Evolutionary conservation across 2,888 invertebrate genomes (phyloP), one percentile per base, ranked within the genome.

Genomic region (Chrysopilus asiliformis): DNA sequence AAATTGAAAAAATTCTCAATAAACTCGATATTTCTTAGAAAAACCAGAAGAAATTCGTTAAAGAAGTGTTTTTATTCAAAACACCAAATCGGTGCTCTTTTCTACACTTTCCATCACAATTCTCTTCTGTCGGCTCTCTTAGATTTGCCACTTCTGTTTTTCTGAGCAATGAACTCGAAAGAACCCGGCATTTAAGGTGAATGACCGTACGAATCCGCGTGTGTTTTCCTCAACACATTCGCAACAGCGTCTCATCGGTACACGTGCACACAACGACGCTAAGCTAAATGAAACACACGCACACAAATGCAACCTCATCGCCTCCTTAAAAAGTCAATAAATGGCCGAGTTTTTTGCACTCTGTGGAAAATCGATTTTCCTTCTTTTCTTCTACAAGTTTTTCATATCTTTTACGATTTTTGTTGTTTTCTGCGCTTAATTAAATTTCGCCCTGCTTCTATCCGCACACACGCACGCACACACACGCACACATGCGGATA

Each of bases 331-430:
- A 45, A 39, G 38, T 45, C 45, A 45, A 46, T 45, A 46, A 41
- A 46, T 45, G 46, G 43, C 46, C 46, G 46, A 46, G 45, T 46
- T 46, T 46, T 46, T 46, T 43, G 46, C 46, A 45, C 45, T 45
- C 46, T 39, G 35, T 25, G 36, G 36, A 41, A 46, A 46, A 44
- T 45, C 44, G 42, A 43, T 43, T 41, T 36, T 32, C 36, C 10
- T 22, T 22, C 10, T 10, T 22, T 22, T 26, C 26, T 2, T n/a
- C n/a, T n/a, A n/a, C n/a, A n/a, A n/a, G n/a, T n/a, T n/a, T n/a
- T n/a, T n/a, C n/a, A n/a, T n/a, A n/a, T n/a, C n/a, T n/a, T n/a
- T n/a, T n/a, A n/a, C n/a, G n/a, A n/a, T n/a, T n/a, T n/a, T n/a
- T n/a, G n/a, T n/a, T n/a, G n/a, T n/a, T n/a, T n/a, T n/a, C n/a